These are phyloP conservation scores for Conistra vaccinii DNA, from an alignment of 2,888 invertebrate species.

Conservation along the genomic window DNA sequence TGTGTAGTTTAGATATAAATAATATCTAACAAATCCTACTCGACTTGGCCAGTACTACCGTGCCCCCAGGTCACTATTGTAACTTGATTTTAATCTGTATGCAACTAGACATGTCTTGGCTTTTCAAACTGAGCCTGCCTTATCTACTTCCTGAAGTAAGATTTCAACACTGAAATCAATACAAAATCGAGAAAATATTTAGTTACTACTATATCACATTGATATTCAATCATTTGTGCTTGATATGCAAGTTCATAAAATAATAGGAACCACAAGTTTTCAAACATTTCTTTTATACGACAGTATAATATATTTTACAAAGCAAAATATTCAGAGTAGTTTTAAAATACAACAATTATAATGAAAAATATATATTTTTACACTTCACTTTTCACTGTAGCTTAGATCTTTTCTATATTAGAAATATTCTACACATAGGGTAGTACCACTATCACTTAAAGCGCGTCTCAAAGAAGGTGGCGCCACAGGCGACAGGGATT, in stretches of 20 bases:
- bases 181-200: neutral
- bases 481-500: neutral
- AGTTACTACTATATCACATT: neutral
- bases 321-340: slow-evolving; percentile 14
- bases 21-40: neutral
- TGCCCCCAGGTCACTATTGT: neutral
- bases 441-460: neutral
- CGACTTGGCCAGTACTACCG: no score
- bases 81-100: slow-evolving; percentile 6
- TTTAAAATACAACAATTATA: neutral
- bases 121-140: slow-evolving; percentile 58
- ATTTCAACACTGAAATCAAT: slow-evolving; percentile 7
- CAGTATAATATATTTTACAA: neutral
- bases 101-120: slow-evolving; percentile 63
- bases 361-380: slow-evolving; percentile 20
- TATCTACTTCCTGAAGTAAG: slow-evolving; percentile 17
- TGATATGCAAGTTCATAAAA: neutral
- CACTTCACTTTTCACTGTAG: slow-evolving; percentile 43
- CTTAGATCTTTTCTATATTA: slow-evolving; percentile 5
- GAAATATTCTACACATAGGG: slow-evolving; percentile 1
- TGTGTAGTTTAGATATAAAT: slow-evolving; percentile 25
- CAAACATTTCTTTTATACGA: slow-evolving; percentile 5
- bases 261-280: neutral
- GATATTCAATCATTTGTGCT: slow-evolving; percentile 4
- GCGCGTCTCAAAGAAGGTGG: neutral